Base-by-base conservation (phyloP, 1,140 invertebrate genomes). In the Drosophila watanabei region DNA sequence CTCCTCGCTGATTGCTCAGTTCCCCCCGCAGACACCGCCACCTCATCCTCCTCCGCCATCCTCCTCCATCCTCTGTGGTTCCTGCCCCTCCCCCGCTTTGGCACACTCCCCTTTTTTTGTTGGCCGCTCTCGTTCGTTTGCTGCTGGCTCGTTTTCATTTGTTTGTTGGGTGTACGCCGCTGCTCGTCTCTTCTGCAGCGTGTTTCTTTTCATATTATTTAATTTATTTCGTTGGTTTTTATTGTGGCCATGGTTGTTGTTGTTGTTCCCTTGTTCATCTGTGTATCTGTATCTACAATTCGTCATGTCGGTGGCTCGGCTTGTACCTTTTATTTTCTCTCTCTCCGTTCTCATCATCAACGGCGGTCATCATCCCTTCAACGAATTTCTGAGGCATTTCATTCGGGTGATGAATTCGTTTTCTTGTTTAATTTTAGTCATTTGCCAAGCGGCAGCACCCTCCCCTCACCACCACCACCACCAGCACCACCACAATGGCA, bases 141-240 rank as follows among this genome's bases (percentile, higher is more conserved):
- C 58, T 30, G 63, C 58, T 65, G 14, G 30, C 28, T 57, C 66
- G 41, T 69, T 78, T 80, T 86, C 69, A 76, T 82, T 82, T 70
- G 57, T 65, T 79, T 86, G 54, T 82, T 79, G 79, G 66, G 82
- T 85, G 82, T 85, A 73, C 60, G 65, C 61, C 45, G 37, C 33
- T 37, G 24, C 52, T 58, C 56, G 57, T 65, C 57, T 65, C 76
- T 76, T 72, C 76, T 72, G 85, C 84, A 80, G 85, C 87, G 85
- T 88, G 70, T 84, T 88, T 87, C 79, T 88, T 88, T 88, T 88
- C 84, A 88, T 88, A 88, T 89, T 88, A 88, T 88, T 88, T 89
- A 88, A 88, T 88, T 88, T 88, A 88, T 88, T 89, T 88, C 80
- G 85, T 88, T 88, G 84, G 85, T 84, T 88, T 87, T 87, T 84